Evolutionary conservation across 2,113 vertebrate species (phyloP), one percentile per base, ranked within the genome.

Genomic region (Nanorana parkeri): DNA sequence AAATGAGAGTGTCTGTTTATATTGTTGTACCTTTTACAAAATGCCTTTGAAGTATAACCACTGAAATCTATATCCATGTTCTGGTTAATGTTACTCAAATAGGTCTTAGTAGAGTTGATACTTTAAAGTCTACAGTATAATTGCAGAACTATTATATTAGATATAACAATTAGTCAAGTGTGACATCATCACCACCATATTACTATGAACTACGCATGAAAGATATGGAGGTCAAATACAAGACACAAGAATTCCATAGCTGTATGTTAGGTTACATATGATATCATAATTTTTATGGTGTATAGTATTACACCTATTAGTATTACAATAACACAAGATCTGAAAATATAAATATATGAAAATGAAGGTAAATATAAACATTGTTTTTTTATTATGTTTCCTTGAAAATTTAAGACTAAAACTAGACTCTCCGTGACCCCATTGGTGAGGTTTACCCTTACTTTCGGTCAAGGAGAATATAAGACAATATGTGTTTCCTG

Each of bases 21-120:
- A 74, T 29, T 56, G 24, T 26, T 54, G n/a, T 73, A 56, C 71
- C 54, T 60, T 74, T 74, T 28, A 74, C 54, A 58, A 74, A 74
- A 74, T 60, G 26, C 28, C 71, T 74, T 74, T 74, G 71, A 74
- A 74, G 71, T 74, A n/a, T 60, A 36, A 74, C 71, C 15, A 74
- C 54, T 32, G 71, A 54, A 74, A 60, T 74, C 71, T 36, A 74
- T 60, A 74, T 58, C 71, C 71, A 60, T 60, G 71, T 74, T n/a
- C 71, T 21, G 55, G 28, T 4, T 19, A 20, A 29, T 73, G 17
- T 26, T 56, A 58, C 20, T 26, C 69, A 58, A 29, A 58, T 26
- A 56, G 28, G 24, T 54, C 20, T 21, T 2, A 23, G 58, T 23
- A 56, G n/a, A 60, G 26, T 28, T 74, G 32, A 74, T 60, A 23